Conservation (phyloP, 2,113 vertebrate species). For the Pogona vitticeps region DNA sequence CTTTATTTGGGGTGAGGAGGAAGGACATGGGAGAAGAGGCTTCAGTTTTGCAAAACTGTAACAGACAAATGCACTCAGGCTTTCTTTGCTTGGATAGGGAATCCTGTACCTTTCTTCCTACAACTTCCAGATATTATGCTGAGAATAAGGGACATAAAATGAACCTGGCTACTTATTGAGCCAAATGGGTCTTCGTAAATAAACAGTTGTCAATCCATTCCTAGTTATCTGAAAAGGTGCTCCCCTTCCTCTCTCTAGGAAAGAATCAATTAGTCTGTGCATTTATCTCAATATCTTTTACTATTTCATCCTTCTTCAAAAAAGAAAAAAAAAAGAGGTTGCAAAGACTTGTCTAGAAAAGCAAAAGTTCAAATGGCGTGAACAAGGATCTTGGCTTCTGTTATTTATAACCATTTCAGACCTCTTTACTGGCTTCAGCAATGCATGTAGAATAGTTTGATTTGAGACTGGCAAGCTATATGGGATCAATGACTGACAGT, state of each 20-base stretch:
- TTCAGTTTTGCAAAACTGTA: slow-evolving; percentile 25
- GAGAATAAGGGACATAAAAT: background rate
- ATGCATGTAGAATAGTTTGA: background rate
- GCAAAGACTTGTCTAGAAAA: background rate
- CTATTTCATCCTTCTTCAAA: background rate
- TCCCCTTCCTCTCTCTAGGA: background rate
- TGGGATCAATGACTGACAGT: background rate
- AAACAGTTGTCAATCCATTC: background rate
- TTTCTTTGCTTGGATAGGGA: slow-evolving; percentile 31
- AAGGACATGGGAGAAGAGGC: slow-evolving; percentile 61
- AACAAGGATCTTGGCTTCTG: background rate
- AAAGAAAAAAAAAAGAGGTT: background rate
- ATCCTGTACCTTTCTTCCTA: slow-evolving; percentile 23
- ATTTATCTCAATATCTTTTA: background rate
- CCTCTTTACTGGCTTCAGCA: background rate
- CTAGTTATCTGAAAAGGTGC: background rate
- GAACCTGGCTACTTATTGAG: background rate
- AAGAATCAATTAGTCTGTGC: background rate
- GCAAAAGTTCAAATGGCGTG: background rate
- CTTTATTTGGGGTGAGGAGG: slow-evolving; percentile 67
- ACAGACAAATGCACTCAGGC: slow-evolving; percentile 45
- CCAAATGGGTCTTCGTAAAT: background rate
- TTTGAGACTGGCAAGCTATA: background rate
- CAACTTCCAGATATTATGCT: background rate
- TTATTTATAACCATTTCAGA: background rate